Percentiles rank a stretch among this genome's conserved stretches.
These are phyloP conservation scores for Passer montanus DNA, from an alignment of 2,113 vertebrate genomes.

Conservation along the genomic window DNA sequence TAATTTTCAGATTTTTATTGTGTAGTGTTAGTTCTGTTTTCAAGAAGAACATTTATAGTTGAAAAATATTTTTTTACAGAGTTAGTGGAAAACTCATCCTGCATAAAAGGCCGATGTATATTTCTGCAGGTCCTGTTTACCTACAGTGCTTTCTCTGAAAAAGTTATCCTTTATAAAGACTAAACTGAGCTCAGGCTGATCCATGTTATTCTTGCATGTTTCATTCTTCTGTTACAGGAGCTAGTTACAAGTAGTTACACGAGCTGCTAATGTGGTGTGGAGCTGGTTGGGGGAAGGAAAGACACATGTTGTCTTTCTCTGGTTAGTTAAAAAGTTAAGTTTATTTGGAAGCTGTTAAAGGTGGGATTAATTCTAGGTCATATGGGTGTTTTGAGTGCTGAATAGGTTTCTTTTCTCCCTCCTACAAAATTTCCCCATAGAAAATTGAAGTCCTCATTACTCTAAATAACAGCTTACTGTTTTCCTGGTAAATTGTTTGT, in stretches of 20 bases:
- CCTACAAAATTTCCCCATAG: neutral
- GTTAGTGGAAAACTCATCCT: neutral
- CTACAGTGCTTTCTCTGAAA: neutral
- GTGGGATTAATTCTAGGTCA: neutral
- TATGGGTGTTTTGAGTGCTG: neutral
- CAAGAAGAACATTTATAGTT: neutral
- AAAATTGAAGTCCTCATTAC: neutral
- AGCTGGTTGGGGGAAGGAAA: neutral
- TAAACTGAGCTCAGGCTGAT: neutral
- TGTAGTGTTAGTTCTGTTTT: neutral
- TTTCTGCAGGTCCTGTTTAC: neutral
- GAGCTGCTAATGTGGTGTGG: neutral
- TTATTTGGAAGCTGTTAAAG: neutral
- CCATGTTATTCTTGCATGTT: rapidly evolving
- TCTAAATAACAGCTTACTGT: neutral
- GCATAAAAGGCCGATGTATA: rapidly evolving
- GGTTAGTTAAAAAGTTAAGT: neutral
- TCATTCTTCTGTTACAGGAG: neutral
- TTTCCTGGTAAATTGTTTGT: neutral
- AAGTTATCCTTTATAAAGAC: neutral
- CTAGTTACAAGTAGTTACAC: neutral
- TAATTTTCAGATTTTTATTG: neutral
- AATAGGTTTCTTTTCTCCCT: neutral
- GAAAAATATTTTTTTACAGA: neutral
- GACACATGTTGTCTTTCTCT: rapidly evolving